Evolutionary conservation across 2,797 vertebrate genomes (phyloP), one percentile per base, ranked within the genome.

Genomic region (Gambelia wislizenii): DNA sequence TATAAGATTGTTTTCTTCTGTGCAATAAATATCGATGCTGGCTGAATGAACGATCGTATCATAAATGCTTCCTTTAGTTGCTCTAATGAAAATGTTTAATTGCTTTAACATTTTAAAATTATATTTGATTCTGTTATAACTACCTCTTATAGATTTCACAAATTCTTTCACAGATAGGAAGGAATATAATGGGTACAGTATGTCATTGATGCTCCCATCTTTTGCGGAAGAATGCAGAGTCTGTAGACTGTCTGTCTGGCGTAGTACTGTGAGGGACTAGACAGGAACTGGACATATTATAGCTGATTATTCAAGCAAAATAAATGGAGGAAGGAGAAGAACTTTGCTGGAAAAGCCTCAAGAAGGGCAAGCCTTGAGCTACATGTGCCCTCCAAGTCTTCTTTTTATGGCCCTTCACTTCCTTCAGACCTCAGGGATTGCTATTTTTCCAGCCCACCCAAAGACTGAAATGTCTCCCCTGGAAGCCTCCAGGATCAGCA

Each of bases 91-190:
- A 77, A 83, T 78, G 87, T 91, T 95, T 93, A 64, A 92, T 91
- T 95, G 87, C 83, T 92, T 91, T 92, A 94, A 92, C 93, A 92
- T 86, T 76, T 90, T n/a, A 85, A 44, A 12, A 0, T 88, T 93
- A 79, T 80, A 12, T 76, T 85, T 79, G 86, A 77, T 27, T 88
- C 52, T 89, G 67, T 88, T 77, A 42, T 93, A 93, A 87, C 36
- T 67, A 59, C 10, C 39, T 42, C 42, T 85, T 89, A 81, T 77
- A 75, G 74, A 91, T 88, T 90, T 94, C 69, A 92, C 84, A 83
- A 91, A 49, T 44, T 70, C 69, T 75, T 90, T 91, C 16, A 0
- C 61, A 92, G 82, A 87, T 70, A 56, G 93, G 80, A 70, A 84
- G 69, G 92, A 93, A 76, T 85, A 76, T 91, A 0, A 54, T 78